Evolutionary conservation across 2,888 invertebrate genomes (phyloP).

Genomic region (Eurois occulta): DNA sequence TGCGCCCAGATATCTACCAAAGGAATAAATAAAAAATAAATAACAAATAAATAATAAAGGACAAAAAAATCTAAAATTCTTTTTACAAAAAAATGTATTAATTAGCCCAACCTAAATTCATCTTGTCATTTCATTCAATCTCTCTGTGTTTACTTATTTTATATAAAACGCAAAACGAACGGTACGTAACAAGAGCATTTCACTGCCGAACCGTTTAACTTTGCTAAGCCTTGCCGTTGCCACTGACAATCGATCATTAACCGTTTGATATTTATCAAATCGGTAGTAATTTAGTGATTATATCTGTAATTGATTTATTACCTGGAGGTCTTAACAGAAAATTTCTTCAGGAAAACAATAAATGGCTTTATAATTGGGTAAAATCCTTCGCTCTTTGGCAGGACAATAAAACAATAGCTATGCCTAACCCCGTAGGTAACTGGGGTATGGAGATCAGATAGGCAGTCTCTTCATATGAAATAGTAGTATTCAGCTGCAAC

Average conservation of each 20-base stretch:
- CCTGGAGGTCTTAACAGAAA: slow-evolving; percentile 27
- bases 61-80: too few relatives aligned
- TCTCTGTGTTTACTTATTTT: slow-evolving; percentile 1
- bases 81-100: background rate
- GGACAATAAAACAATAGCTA: slow-evolving; percentile 29
- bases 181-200: slow-evolving; percentile 30
- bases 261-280: slow-evolving; percentile 17
- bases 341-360: slow-evolving; percentile 17
- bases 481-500: background rate
- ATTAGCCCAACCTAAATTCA: too few relatives aligned
- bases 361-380: slow-evolving; percentile 4
- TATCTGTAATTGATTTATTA: slow-evolving; percentile 26
- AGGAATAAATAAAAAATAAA: background rate
- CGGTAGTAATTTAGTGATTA: slow-evolving; percentile 31
- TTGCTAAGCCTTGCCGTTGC: slow-evolving; percentile 37
- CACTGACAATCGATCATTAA: slow-evolving; percentile 22
- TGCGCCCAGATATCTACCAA: background rate
- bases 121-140: too few relatives aligned
- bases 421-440: background rate
- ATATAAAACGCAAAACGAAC: background rate
- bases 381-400: slow-evolving; percentile 12
- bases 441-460: background rate
- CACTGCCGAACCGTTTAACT: slow-evolving; percentile 43
- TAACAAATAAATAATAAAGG: too few relatives aligned
- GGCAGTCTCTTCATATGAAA: background rate